A percentile compares a stretch with the other conserved stretches of the same genome.
Conservation (phyloP, 2,888 invertebrate genomes). For the Chymomyza procnemis region DNA sequence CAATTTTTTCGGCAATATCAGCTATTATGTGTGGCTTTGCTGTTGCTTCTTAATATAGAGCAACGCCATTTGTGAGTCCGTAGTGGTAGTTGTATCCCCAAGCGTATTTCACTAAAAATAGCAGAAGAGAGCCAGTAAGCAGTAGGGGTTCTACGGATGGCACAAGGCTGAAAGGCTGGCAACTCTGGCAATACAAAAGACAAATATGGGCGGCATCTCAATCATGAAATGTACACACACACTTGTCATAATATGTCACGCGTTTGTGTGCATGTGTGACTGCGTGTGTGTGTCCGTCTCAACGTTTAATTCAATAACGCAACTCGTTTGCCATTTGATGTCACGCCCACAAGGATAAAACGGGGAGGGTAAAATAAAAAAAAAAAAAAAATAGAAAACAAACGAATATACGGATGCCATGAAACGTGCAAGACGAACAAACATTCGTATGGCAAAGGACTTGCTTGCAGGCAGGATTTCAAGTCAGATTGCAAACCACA, state of each 20-base stretch:
- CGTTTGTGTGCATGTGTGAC: no score
- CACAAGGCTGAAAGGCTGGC: neutral
- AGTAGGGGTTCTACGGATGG: neutral
- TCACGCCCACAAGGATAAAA: slow-evolving; percentile 21
- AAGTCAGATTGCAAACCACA: neutral
- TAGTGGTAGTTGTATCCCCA: no score
- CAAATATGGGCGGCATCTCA: neutral
- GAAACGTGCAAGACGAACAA: neutral
- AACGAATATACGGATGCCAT: neutral
- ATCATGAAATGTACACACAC: neutral
- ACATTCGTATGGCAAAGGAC: neutral
- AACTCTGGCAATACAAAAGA: neutral
- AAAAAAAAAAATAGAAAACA: neutral
- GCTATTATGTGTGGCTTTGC: no score
- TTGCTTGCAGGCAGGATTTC: neutral
- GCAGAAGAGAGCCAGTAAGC: neutral
- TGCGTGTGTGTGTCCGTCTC: neutral
- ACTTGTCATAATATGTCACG: neutral
- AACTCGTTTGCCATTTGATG: slow-evolving; percentile 44
- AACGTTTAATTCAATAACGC: slow-evolving; percentile 4
- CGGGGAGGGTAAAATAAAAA: no score
- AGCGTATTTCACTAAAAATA: no score
- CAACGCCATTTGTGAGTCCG: no score
- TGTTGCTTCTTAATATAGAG: no score
- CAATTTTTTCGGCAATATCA: no score